Base-by-base conservation (phyloP, 2,113 vertebrate genomes). In the Seriola dumerili region DNA sequence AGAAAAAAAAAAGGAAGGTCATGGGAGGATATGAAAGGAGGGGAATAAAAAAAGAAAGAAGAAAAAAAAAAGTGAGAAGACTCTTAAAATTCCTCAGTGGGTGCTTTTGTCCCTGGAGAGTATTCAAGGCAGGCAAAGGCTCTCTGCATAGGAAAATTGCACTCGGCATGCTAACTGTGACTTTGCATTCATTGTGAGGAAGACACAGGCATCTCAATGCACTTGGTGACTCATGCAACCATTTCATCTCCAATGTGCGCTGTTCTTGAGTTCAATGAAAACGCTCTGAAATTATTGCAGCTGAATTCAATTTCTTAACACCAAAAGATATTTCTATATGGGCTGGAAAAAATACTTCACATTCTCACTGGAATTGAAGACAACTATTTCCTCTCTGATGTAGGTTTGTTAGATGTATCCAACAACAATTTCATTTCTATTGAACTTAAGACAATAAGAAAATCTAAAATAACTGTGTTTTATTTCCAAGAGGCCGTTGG, bases 121-220 rank as follows among this genome's bases (percentile, higher is more conserved):
- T 78, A 91, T 92, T 92, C 85, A 87, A 78, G 75, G 84, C 89
- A 79, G 87, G 78, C 73, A 73, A 72, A 82, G 80, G 86, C 88
- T 89, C 80, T 85, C 79, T 89, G 89, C 89, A 85, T 88, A 74
- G 80, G 69, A 82, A 84, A 87, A 89, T 86, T 52, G 78, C 85
- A 80, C 82, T 87, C 79, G 16, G 85, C 86, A 93, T 88, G 88
- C 88, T 85, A 91, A 93, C 89, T 91, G 83, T 91, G 92, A 93
- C 92, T 93, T 91, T 92, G 88, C 91, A 90, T 91, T 90, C 87
- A 89, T 89, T 91, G 86, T 83, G 81, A 83, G 85, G 76, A 80
- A 93, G 83, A 92, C 80, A 67, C 64, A 83, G 55, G 76, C 74
- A 83, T 93, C 85, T 88, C 68, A 84, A 88, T 88, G 85, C 88